A percentile compares a stretch with the other conserved stretches of the same genome.
Conservation (phyloP, 2,113 vertebrate species). For the Amphilophus citrinellus region DNA sequence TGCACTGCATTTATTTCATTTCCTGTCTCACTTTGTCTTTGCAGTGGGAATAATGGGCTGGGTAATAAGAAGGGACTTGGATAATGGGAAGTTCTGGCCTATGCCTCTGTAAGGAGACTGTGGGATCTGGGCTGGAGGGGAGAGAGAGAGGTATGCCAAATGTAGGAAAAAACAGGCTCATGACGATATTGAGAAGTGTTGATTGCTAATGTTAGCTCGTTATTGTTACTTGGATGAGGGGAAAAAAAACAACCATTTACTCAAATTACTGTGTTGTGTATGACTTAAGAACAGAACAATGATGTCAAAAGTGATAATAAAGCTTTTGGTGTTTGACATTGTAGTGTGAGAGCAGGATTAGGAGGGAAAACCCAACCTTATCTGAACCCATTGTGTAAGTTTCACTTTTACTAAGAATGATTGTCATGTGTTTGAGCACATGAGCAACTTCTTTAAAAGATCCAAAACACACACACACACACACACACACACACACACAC, state of each 20-base stretch:
- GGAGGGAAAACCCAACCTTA: neutral
- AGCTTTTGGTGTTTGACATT: neutral
- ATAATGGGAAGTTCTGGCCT: slow-evolving; percentile 71
- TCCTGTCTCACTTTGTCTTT: slow-evolving; percentile 77
- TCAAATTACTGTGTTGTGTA: slow-evolving; percentile 16
- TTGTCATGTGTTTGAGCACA: slow-evolving; percentile 53
- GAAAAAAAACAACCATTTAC: slow-evolving; percentile 10
- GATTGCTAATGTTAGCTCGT: slow-evolving; percentile 44
- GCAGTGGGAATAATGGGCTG: slow-evolving; percentile 68
- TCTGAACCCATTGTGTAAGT: slow-evolving; percentile 11
- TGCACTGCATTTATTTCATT: slow-evolving; percentile 77
- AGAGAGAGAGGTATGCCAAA: slow-evolving; percentile 30
- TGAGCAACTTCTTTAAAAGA: slow-evolving; percentile 22
- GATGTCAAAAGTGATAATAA: slow-evolving; percentile 1
- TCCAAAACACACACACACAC: neutral
- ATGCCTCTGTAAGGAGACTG: slow-evolving; percentile 61
- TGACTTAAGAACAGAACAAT: neutral
- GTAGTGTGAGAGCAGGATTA: neutral
- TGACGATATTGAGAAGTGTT: slow-evolving; percentile 49
- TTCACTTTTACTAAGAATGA: slow-evolving; percentile 41
- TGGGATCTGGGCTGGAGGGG: slow-evolving; percentile 56
- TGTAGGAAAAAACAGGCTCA: slow-evolving; percentile 48
- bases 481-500: neutral
- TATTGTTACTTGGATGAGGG: slow-evolving; percentile 30
- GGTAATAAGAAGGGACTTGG: slow-evolving; percentile 72